Conservation (phyloP, 2,113 vertebrate genomes). For the Corythornis madagascariensis region DNA sequence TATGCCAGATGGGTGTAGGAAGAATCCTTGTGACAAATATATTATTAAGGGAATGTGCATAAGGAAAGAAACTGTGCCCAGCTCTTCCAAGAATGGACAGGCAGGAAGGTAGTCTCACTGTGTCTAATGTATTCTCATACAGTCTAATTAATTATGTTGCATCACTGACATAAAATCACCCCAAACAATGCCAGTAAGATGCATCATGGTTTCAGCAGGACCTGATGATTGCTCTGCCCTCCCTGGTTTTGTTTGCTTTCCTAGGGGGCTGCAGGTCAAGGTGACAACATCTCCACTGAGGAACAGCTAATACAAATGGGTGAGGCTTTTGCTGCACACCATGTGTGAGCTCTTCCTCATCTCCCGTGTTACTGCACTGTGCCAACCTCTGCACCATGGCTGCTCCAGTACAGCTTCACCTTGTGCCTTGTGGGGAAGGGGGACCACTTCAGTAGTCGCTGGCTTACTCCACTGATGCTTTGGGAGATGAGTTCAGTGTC, state of each 20-base stretch:
- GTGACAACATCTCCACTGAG: not conserved
- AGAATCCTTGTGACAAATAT: slow-evolving; percentile 74
- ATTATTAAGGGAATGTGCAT: slow-evolving; percentile 70
- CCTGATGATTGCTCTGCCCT: not conserved
- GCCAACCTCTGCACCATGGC: rapidly evolving
- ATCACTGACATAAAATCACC: not conserved
- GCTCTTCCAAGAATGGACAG: slow-evolving; percentile 56
- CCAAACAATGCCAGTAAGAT: not conserved
- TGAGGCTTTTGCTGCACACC: not conserved
- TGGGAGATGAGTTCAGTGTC: not conserved
- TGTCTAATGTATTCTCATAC: slow-evolving; percentile 35
- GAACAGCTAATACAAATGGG: not conserved
- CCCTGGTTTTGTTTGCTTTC: not conserved
- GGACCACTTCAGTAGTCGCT: not conserved
- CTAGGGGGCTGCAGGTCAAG: not conserved
- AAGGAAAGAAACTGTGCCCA: slow-evolving; percentile 65
- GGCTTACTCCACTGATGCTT: not conserved
- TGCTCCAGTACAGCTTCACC: not conserved
- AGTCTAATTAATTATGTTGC: slow-evolving; percentile 37
- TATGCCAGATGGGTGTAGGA: slow-evolving; percentile 77
- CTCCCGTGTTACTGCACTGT: rapidly evolving
- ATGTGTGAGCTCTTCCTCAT: not conserved
- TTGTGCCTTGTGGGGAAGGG: rapidly evolving
- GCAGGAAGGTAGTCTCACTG: slow-evolving; percentile 47
- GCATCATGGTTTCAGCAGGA: not conserved